phyloP scores from a whole-genome alignment of 2,113 vertebrate genomes.

The Erpornis zantholeuca region DNA sequence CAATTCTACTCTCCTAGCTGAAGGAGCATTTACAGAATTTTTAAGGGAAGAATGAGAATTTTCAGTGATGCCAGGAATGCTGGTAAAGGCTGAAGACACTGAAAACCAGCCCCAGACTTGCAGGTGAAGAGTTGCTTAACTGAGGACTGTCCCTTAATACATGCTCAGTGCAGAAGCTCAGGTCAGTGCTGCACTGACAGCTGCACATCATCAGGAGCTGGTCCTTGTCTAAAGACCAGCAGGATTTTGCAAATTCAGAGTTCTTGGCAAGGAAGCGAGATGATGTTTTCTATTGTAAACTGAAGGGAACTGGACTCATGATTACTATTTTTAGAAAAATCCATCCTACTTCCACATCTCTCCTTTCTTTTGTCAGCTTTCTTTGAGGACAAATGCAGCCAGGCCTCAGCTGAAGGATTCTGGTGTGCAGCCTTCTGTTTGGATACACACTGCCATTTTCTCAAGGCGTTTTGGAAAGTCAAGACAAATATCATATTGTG shows the following conservation, averaged over 20 bases:
- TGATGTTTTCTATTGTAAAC: background rate
- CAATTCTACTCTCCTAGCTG: background rate
- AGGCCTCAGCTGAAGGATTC: background rate
- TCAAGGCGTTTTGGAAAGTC: background rate
- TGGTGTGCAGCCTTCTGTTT: background rate
- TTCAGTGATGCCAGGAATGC: background rate
- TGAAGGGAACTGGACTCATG: background rate
- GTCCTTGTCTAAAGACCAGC: background rate
- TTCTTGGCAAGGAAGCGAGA: background rate
- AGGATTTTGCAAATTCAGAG: constrained; percentile 34
- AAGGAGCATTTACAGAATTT: background rate
- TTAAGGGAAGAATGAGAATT: background rate
- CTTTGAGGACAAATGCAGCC: background rate
- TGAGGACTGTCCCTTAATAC: background rate
- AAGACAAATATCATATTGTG: background rate
- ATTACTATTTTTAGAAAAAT: constrained; percentile 19
- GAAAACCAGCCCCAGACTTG: background rate
- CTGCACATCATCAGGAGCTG: background rate
- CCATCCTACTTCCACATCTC: background rate
- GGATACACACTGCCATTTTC: background rate
- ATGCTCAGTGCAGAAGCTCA: background rate
- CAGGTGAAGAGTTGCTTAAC: background rate
- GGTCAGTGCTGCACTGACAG: background rate
- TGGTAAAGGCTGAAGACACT: background rate
- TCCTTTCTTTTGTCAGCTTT: background rate